phyloP scores from a whole-genome alignment of 2,888 invertebrate genomes.

The Seira musarum region DNA sequence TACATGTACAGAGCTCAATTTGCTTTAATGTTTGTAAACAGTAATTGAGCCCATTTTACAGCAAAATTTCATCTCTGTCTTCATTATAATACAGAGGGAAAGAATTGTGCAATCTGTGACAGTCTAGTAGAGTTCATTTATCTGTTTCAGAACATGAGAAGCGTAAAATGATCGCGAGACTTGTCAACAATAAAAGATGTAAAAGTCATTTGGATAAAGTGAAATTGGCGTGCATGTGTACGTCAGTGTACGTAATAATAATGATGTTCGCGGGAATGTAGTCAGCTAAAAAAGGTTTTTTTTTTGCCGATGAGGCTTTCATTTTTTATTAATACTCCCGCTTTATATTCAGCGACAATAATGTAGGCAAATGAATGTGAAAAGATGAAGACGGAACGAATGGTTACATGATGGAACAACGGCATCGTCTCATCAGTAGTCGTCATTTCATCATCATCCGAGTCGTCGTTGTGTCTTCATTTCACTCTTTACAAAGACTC shows the following conservation, averaged over 20 bases:
- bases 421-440: not conserved
- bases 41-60: conserved; percentile 4
- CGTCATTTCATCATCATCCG: not conserved
- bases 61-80: too few species aligned
- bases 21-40: conserved; percentile 43
- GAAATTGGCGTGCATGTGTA: too few species aligned
- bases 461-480: not conserved
- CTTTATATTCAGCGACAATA: not conserved
- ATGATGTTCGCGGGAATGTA: too few species aligned
- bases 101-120: too few species aligned
- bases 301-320: not conserved
- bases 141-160: too few species aligned
- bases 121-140: too few species aligned
- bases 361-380: not conserved
- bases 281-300: not conserved
- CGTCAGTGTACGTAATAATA: too few species aligned
- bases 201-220: too few species aligned
- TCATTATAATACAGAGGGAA: too few species aligned
- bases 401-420: not conserved
- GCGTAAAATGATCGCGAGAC: too few species aligned
- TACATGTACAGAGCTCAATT: conserved; percentile 13
- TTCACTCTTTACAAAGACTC: not conserved
- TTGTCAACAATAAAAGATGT: too few species aligned
- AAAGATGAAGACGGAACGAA: not conserved
- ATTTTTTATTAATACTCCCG: not conserved